These are phyloP conservation scores for Microtus ochrogaster DNA, from an alignment of 2,113 vertebrate species.

Conservation along the genomic window DNA sequence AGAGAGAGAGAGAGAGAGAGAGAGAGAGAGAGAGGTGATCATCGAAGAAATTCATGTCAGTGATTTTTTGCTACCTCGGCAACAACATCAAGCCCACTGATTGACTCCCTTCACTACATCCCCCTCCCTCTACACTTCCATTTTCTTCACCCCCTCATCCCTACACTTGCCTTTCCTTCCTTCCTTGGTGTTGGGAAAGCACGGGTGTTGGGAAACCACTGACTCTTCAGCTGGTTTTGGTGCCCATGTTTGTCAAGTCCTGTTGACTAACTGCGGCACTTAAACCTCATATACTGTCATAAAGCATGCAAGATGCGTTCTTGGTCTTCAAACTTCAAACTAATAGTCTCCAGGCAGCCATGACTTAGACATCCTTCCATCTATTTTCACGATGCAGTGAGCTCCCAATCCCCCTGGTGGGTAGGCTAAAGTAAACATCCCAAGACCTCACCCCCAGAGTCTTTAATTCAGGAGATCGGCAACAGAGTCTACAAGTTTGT, in stretches of 20 bases:
- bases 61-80: slow-evolving; percentile 81
- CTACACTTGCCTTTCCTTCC: not conserved
- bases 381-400: not conserved
- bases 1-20: too few species aligned
- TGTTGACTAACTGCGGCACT: slow-evolving; percentile 79
- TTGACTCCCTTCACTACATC: not conserved
- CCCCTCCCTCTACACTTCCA: not conserved
- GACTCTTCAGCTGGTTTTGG: slow-evolving; percentile 53
- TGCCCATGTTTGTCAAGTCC: slow-evolving; percentile 84
- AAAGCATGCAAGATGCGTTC: slow-evolving; percentile 56
- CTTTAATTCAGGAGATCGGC: not conserved
- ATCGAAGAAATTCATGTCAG: slow-evolving; percentile 75
- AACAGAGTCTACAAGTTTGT: not conserved
- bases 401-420: not conserved
- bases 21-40: not conserved
- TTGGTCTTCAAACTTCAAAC: slow-evolving; percentile 54
- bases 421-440: not conserved
- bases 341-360: not conserved
- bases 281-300: slow-evolving; percentile 83
- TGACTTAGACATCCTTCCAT: not conserved
- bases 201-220: slow-evolving; percentile 79
- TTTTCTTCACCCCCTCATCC: fast-evolving
- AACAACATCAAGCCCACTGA: slow-evolving; percentile 80
- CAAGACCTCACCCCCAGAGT: too few species aligned
- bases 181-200: slow-evolving; percentile 82